Base-by-base conservation (phyloP, 2,888 invertebrate species). In the Mythimna albipuncta region DNA sequence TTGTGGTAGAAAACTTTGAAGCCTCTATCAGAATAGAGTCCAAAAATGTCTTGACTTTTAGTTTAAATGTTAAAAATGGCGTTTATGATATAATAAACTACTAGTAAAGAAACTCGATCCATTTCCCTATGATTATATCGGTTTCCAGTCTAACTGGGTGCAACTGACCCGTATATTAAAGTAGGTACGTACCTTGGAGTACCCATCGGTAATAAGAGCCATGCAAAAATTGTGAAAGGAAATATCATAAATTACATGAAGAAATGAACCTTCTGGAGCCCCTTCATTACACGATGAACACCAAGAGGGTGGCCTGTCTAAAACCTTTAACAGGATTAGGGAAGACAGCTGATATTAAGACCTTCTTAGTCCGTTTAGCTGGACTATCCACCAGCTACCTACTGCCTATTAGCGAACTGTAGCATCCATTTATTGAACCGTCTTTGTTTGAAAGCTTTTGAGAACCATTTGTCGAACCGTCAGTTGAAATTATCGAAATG, bases 271-370 rank as follows among this genome's bases (percentile, higher is more conserved):
- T 79, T 81, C 81, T 79, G 71, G 47, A 3, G 6, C 3, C 19
- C 13, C 9, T 70, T 26, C 3, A 7, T 11, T 57, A 0, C 44
- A 9, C 11, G 7, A 9, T 70, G 63, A n/a, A 61, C n/a, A 54
- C 2, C 4, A 35, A 35, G 41, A 58, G 58, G 75, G 64, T 80
- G 26, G 58, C n/a, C 57, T 58, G 82, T 81, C 82, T 76, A 54
- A 76, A 79, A 81, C 72, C 82, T 65, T 72, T 81, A 81, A 84
- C 64, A 69, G 61, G 83, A 83, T 83, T 84, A 83, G 21, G 4
- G 3, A 76, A 71, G 82, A 76, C 82, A 76, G 67, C 57, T 81
- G 82, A 79, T 81, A 81, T 81, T 68, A 76, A 79, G 81, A 76
- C 70, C 67, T 70, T 41, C 76, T 76, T 64, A 79, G 81, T 64